Base-by-base conservation (phyloP, 2,888 invertebrate species). In the Ormyrus labotus region DNA sequence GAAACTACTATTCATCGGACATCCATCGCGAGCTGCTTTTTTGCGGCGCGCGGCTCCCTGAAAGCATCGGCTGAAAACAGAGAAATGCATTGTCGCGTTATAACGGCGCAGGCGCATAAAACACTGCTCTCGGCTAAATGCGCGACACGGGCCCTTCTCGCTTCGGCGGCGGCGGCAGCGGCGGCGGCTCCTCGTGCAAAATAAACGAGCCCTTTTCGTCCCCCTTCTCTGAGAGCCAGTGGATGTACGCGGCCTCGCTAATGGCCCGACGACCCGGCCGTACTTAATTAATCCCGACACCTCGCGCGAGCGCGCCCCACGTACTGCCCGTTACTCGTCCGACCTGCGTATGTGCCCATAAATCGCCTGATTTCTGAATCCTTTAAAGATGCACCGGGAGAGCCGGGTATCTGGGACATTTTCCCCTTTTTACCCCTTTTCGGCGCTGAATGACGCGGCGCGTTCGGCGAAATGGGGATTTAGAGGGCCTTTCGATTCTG, bases 71-170 rank as follows among this genome's bases (percentile, higher is more conserved):
- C 67, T 65, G 74, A 78, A 81, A 84, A 83, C 82, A 76, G 81
- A 82, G 82, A 82, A 83, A 83, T 69, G 82, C 83, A 83, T 84
- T 84, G 84, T 84, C 84, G 81, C 80, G 82, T 83, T 82, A 81
- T 84, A 83, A 81, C 81, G 82, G 78, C 75, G 80, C 73, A 79
- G 72, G 69, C 67, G 78, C 82, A 84, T 84, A 84, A 84, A 84
- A 83, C 82, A 84, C 82, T 60, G 57, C 48, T 19, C 47, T 13
- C 60, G 34, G 74, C 73, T 76, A 83, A 78, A 81, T 79, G 78
- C 78, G 61, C 81, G 70, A 34, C 64, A 71, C 65, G 72, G 7
- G 58, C 50, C 64, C 6, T 11, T 65, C 64, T n/a, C 13, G 64
- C 64, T 5, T 8, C n/a, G 2, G 47, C 9, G 3, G 64, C 50